Evolutionary conservation across 2,888 invertebrate genomes (phyloP), one percentile per base, ranked within the genome.

Genomic region (Belgica antarctica): DNA sequence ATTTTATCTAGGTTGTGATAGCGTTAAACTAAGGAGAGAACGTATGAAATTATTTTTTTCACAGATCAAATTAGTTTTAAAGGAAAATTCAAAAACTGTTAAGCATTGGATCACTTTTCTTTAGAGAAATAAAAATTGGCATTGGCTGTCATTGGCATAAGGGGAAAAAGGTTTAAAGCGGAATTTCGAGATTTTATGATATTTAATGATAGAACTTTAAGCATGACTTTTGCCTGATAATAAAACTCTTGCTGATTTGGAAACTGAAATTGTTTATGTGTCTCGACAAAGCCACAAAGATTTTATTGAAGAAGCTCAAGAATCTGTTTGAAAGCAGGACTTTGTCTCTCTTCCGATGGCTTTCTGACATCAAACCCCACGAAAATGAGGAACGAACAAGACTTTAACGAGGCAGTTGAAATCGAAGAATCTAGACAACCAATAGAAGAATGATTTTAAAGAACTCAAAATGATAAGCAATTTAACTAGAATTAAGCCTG

Each of bases 1-100:
- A 27, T 12, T 59, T 59, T 59, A 12, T 27, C 25, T 59, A 59
- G 59, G 59, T 59, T 59, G 59, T 59, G 59, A 59, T 59, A 59
- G 59, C 25, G n/a, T 27, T 59, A 25, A 59, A 59, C 27, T 27
- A 27, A 59, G 24, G 15, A 41, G 10, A 5, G 15, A 4, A 52
- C 52, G 17, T 52, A 52, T 52, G 52, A 52, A 52, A 19, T 52
- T 52, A 52, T 52, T 52, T 52, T 52, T 31, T 8, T 31, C 34
- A 12, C 5, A 31, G 12, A 52, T 15, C 7, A 46, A 46, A 52
- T 52, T 52, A 3, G 22, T 12, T 8, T 22, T 22, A 52, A 52
- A 52, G 3, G 12, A 12, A 41, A 41, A 41, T 41, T 12, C 31
- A 31, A 31, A 31, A 41, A n/a, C 15, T 41, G 41, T 41, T 41